Evolutionary conservation across 2,888 invertebrate species (phyloP).

Genomic region (Lampropteryx suffumata): DNA sequence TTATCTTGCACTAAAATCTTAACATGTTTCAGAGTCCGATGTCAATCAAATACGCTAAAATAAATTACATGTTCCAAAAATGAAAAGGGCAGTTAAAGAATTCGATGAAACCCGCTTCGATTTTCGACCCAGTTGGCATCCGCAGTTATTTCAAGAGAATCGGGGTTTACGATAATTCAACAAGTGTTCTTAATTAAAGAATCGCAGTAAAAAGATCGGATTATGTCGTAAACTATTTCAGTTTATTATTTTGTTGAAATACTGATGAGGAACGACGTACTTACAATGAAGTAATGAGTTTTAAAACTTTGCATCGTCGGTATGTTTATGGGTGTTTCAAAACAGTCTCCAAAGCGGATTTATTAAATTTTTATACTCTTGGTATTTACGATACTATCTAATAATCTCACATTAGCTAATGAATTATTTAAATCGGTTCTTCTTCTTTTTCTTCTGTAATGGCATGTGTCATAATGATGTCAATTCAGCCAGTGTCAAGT

Average conservation of each 20-base stretch:
- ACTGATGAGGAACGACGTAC: no score
- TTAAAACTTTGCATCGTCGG: no score
- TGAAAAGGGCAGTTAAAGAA: constrained; percentile 11
- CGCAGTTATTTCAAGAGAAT: constrained; percentile 21
- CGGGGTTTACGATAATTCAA: constrained; percentile 32
- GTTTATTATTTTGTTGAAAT: constrained; percentile 18
- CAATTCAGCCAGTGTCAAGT: no score
- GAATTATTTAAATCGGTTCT: no score
- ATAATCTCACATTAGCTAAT: no score
- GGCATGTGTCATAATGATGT: no score
- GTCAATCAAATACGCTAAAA: constrained; percentile 12
- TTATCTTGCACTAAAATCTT: constrained; percentile 8
- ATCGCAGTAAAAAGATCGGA: constrained; percentile 23
- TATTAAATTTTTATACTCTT: no score
- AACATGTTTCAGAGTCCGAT: not conserved
- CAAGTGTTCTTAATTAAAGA: constrained; percentile 31
- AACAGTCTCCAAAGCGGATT: no score
- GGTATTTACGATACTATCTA: no score
- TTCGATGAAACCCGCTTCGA: constrained; percentile 6
- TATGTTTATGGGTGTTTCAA: no score
- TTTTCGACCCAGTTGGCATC: constrained; percentile 18
- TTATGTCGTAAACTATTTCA: constrained; percentile 16
- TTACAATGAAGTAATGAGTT: no score
- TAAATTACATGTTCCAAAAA: constrained; percentile 11
- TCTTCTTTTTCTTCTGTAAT: no score